Conservation (phyloP, 2,113 vertebrate species). For the Carassius carassius region DNA sequence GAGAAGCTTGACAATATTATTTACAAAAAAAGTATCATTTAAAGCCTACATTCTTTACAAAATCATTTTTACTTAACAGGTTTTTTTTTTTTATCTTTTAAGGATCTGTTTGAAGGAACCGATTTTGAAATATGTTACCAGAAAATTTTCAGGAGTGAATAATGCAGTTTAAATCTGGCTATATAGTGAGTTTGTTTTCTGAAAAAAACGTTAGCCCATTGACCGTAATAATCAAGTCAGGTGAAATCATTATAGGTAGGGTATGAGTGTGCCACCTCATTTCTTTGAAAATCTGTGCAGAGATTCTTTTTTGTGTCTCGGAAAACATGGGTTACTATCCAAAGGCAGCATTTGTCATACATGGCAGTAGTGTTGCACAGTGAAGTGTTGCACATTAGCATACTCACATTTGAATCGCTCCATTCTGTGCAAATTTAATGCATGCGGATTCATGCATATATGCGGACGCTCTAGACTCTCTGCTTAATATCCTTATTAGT, state of each 20-base stretch:
- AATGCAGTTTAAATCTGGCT: background rate
- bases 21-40: conserved; percentile 59
- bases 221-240: background rate
- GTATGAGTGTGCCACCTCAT: background rate
- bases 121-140: background rate
- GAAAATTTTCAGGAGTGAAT: background rate
- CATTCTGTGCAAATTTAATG: conserved; percentile 91
- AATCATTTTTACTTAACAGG: background rate
- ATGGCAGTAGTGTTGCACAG: conserved; percentile 61
- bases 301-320: background rate
- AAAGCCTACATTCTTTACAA: background rate
- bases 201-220: background rate
- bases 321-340: conserved; percentile 71
- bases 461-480: conserved; percentile 69
- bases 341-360: conserved; percentile 74
- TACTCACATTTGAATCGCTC: conserved; percentile 86
- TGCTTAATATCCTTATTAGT: conserved; percentile 83
- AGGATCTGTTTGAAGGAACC: background rate
- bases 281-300: background rate
- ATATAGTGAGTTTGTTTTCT: background rate
- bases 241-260: conserved; percentile 10
- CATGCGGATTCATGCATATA: conserved; percentile 86
- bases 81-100: no score
- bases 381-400: conserved; percentile 71
- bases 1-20: conserved; percentile 90